Percentiles rank a stretch among this genome's conserved stretches.
Conservation (phyloP, 2,113 vertebrate species). For the Nyctibius bracteatus region DNA sequence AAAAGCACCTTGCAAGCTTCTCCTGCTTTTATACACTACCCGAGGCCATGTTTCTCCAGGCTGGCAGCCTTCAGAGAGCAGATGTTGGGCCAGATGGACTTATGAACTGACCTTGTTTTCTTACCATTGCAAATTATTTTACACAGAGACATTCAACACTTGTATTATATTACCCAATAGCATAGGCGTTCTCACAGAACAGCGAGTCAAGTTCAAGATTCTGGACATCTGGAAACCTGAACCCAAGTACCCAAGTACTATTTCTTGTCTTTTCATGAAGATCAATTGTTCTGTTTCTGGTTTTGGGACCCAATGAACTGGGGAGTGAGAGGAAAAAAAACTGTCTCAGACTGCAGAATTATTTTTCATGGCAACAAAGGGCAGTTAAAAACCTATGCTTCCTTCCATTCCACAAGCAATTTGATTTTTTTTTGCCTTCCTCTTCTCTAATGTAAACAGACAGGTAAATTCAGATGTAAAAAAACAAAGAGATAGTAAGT, state of each 20-base stretch:
- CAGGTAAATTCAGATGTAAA: neutral
- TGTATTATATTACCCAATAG: neutral
- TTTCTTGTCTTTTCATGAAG: neutral
- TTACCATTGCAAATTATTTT: neutral
- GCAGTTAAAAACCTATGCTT: neutral
- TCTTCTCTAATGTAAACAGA: neutral
- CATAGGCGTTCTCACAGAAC: neutral
- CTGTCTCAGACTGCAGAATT: neutral
- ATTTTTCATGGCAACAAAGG: neutral
- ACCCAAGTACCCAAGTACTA: neutral
- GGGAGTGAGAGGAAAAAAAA: neutral
- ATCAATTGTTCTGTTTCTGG: neutral
- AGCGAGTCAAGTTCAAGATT: neutral
- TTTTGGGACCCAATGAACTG: neutral
- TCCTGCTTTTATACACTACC: neutral
- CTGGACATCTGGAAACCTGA: neutral
- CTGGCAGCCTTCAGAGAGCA: neutral
- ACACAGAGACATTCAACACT: neutral
- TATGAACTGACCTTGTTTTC: neutral
- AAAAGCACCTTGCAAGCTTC: neutral
- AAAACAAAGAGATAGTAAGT: rapidly evolving
- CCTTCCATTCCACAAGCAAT: neutral
- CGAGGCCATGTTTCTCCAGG: neutral
- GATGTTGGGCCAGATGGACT: neutral
- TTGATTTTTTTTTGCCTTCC: neutral